Evolutionary conservation across 2,113 vertebrate species (phyloP), one percentile per base, ranked within the genome.

Genomic region (Ramphastos sulfuratus): DNA sequence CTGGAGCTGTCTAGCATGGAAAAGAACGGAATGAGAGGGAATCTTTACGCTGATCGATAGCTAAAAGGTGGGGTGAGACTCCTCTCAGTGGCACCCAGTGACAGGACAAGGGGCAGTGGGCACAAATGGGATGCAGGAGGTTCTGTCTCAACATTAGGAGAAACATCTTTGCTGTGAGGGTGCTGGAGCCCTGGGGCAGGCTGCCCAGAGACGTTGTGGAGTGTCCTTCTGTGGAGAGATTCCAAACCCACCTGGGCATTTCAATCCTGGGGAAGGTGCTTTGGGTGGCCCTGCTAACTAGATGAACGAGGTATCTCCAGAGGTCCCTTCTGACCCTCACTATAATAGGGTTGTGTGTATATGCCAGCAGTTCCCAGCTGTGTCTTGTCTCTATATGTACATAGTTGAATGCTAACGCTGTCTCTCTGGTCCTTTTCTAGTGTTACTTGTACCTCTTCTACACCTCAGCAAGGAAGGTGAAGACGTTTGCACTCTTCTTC

Each of bases 401-500:
- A 2, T 1, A 12, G 25, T 5, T 69, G 39, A 28, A 27, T 20
- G 12, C 72, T 91, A 15, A 94, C 8, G 0, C 44, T 33, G 7
- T 72, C 13, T 77, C 56, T 87, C 23, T 77, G 69, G 4, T 97
- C 63, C 80, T 89, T 5, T 96, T 94, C 6, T 96, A 99, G 99
- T 99, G 99, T 96, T 98, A 99, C 81, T 91, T 99, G 91, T 99
- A 99, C 96, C 97, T 99, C 93, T 99, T 99, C 98, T 98, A 99
- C 94, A 98, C 98, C 21, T 98, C 98, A 1, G 89, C 95, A 31
- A 98, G 98, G 97, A 98, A 97, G 46, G 25, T 87, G 69, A 99
- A 99, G 96, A 97, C 98, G 4, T 96, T 98, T 72, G 66, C 96
- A 35, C 96, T 98, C 85, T 92, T 99, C 58, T 94, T 94, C 35